Conservation (phyloP, 2,113 vertebrate genomes). For the Coreoperca whiteheadi region DNA sequence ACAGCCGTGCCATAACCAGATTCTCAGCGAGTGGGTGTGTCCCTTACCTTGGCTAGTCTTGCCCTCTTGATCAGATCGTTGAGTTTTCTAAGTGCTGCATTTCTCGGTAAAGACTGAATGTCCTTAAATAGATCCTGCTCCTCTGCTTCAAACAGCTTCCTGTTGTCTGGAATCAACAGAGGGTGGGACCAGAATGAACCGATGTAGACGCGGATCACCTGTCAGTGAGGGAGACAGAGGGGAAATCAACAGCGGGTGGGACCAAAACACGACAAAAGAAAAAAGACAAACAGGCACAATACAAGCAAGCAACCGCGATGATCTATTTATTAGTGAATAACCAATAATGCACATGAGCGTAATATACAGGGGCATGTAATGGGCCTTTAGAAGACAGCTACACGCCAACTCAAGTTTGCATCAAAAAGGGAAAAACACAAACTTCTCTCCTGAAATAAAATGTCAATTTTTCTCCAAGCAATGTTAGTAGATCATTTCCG, state of each 20-base stretch:
- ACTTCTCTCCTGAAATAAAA: no score
- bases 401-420: neutral
- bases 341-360: neutral
- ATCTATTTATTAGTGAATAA: neutral
- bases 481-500: neutral
- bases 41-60: slow-evolving; percentile 92
- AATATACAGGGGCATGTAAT: neutral
- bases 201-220: slow-evolving; percentile 97
- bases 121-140: slow-evolving; percentile 97
- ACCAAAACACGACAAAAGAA: neutral
- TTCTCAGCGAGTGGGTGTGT: neutral
- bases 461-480: no score
- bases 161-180: slow-evolving; percentile 94
- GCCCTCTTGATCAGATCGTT: slow-evolving; percentile 98
- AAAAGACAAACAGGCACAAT: neutral
- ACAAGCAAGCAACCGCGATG: neutral
- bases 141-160: slow-evolving; percentile 96
- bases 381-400: neutral
- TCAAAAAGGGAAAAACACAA: neutral
- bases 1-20: neutral
- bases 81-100: slow-evolving; percentile 95
- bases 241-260: no score
- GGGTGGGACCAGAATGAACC: slow-evolving; percentile 99
- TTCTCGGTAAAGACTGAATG: slow-evolving; percentile 96
- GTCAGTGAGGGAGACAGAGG: neutral